These are phyloP conservation scores for Semibalanus balanoides DNA, from an alignment of 1,140 invertebrate species.

Conservation along the genomic window DNA sequence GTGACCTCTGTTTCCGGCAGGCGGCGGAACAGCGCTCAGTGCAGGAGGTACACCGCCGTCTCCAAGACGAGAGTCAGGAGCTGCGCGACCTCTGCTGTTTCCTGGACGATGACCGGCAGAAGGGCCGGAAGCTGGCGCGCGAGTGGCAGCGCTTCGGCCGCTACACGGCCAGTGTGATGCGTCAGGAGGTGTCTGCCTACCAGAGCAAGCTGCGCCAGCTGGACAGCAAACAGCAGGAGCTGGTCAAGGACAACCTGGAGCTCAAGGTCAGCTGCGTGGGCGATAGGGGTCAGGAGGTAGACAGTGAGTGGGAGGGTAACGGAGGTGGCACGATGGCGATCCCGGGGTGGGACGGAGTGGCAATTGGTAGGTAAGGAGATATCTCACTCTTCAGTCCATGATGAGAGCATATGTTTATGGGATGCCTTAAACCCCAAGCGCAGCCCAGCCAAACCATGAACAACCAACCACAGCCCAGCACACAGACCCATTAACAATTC, in stretches of 20 bases:
- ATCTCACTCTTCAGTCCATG: no score
- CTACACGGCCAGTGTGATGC: constrained; percentile 93
- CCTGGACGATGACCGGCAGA: constrained; percentile 88
- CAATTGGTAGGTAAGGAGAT: no score
- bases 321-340: no score
- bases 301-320: no score
- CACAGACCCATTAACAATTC: no score
- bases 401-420: no score
- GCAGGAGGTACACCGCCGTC: neutral
- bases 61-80: constrained; percentile 39
- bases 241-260: constrained; percentile 90
- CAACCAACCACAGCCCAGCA: no score
- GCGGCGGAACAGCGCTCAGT: neutral
- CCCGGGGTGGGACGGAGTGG: no score
- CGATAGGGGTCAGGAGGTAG: no score
- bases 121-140: constrained; percentile 57
- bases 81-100: constrained; percentile 90
- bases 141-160: constrained; percentile 68
- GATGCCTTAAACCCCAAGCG: no score
- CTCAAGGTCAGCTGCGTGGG: constrained; percentile 44
- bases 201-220: constrained; percentile 82
- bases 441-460: no score
- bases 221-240: constrained; percentile 81
- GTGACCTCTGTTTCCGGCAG: no score
- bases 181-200: constrained; percentile 89